Conservation (phyloP, 2,113 vertebrate species). For the Pteronura brasiliensis region DNA sequence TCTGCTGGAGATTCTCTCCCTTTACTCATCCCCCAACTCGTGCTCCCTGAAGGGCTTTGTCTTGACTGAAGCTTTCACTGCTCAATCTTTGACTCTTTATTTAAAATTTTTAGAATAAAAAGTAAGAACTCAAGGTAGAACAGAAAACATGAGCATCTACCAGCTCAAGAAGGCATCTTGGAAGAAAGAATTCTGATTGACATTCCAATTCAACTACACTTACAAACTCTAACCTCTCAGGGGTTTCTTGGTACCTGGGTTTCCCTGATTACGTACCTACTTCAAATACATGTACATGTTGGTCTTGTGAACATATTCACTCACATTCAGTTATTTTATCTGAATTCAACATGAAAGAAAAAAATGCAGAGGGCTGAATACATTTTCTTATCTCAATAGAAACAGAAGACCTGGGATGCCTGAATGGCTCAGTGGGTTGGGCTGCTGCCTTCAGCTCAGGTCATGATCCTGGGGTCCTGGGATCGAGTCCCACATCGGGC, state of each 20-base stretch:
- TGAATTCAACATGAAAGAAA: slow-evolving; percentile 36
- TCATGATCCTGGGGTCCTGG: too few relatives aligned
- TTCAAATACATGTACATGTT: neutral
- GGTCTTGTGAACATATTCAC: neutral
- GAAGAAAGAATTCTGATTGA: neutral
- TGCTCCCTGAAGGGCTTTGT: neutral
- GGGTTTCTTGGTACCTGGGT: neutral
- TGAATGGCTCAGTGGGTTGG: too few relatives aligned
- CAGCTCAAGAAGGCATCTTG: neutral
- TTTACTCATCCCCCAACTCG: neutral
- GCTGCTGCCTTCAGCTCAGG: too few relatives aligned
- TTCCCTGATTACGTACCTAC: neutral
- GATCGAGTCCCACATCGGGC: too few relatives aligned
- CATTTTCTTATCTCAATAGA: neutral
- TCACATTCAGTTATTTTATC: slow-evolving; percentile 5
- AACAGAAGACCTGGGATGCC: neutral
- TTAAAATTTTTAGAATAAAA: slow-evolving; percentile 21
- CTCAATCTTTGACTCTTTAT: neutral
- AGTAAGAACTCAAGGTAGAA: neutral
- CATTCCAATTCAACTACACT: neutral
- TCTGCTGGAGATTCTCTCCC: neutral
- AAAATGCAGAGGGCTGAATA: neutral
- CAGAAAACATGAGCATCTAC: neutral
- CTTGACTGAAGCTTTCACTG: neutral
- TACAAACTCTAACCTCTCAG: neutral